Percentiles rank a stretch among this genome's conserved stretches.
Conservation (phyloP, 2,797 vertebrate species). For the Chaunax sp. region DNA sequence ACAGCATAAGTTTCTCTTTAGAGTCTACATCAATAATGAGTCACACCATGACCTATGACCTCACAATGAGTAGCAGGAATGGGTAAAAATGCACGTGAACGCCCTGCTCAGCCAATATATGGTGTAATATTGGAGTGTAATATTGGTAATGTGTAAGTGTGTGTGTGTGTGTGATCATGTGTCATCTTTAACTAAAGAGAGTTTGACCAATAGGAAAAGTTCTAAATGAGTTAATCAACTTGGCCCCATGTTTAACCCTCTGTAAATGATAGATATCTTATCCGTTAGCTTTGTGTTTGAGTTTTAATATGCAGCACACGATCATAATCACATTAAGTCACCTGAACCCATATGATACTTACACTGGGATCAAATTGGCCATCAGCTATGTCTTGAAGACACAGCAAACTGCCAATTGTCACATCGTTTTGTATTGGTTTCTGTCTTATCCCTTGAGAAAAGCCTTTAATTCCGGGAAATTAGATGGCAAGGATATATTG, state of each 20-base stretch:
- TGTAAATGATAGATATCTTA: not conserved
- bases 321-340: not conserved
- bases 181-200: not conserved
- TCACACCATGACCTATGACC: slow-evolving; percentile 61
- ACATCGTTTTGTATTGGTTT: too few species aligned
- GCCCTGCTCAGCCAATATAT: slow-evolving; percentile 37
- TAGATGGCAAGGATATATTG: slow-evolving; percentile 5
- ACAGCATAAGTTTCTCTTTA: slow-evolving; percentile 35
- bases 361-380: not conserved
- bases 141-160: not conserved
- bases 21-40: slow-evolving; percentile 42
- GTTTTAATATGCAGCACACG: slow-evolving; percentile 2
- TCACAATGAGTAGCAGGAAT: slow-evolving; percentile 44
- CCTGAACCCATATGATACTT: not conserved
- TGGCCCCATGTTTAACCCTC: not conserved
- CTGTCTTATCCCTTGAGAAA: slow-evolving; percentile 6
- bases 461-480: slow-evolving; percentile 16
- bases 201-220: too few species aligned
- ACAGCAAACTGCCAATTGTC: slow-evolving; percentile 1
- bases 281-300: not conserved
- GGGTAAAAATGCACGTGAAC: slow-evolving; percentile 20
- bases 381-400: not conserved
- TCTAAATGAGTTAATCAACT: not conserved
- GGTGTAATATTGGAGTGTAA: slow-evolving; percentile 1
- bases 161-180: not conserved